Conservation (phyloP, 2,888 invertebrate genomes). For the Xanthia icteritia region DNA sequence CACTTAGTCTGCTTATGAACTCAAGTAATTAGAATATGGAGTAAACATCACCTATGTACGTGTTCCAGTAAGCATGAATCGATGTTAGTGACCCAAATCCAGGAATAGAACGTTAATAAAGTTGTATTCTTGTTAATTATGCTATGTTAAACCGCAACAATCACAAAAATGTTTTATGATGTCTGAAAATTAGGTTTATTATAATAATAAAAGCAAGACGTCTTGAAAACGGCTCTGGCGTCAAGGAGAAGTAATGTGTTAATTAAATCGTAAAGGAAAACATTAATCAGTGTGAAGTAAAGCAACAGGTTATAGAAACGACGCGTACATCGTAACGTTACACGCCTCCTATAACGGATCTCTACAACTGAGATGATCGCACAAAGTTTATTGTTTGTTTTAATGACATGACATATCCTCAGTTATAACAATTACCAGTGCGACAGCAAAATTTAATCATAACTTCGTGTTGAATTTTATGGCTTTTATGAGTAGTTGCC, state of each 20-base stretch:
- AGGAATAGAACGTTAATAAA: conserved; percentile 72
- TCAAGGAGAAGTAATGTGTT: conserved; percentile 70
- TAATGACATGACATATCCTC: conserved; percentile 19
- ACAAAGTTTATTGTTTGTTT: conserved; percentile 31
- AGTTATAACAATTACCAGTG: conserved; percentile 1
- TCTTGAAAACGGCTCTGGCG: conserved; percentile 56
- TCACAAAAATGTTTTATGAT: conserved; percentile 73
- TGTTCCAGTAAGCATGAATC: conserved; percentile 63
- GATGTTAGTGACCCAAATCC: conserved; percentile 72
- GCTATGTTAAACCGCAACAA: conserved; percentile 74
- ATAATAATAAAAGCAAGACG: conserved; percentile 68
- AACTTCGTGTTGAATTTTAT: conserved; percentile 2
- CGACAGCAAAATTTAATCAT: not conserved
- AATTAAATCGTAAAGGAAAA: conserved; percentile 71
- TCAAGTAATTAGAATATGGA: conserved; percentile 67
- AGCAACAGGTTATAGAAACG: conserved; percentile 51
- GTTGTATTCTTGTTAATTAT: conserved; percentile 71
- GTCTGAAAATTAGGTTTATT: conserved; percentile 77
- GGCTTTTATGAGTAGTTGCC: not conserved
- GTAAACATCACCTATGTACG: conserved; percentile 67
- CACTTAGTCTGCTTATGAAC: conserved; percentile 58
- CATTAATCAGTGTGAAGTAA: conserved; percentile 68
- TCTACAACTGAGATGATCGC: conserved; percentile 25
- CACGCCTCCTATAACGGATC: conserved; percentile 30
- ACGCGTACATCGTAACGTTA: conserved; percentile 20